A percentile compares a stretch with the other conserved stretches of the same genome.
phyloP scores from a whole-genome alignment of 2,113 vertebrate genomes.

The Butorides virescens region DNA sequence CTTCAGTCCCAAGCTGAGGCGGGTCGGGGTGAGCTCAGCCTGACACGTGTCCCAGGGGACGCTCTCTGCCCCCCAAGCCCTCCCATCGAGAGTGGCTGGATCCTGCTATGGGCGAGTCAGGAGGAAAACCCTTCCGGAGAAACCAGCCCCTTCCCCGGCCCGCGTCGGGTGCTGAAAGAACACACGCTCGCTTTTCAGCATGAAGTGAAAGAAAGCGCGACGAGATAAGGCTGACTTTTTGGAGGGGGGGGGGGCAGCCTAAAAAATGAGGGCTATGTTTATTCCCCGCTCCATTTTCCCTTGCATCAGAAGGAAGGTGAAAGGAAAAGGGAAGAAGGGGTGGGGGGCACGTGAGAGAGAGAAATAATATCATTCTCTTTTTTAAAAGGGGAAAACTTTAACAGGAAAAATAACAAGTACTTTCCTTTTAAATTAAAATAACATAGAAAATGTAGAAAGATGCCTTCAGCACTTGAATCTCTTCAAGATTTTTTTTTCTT shows the following conservation, averaged over 20 bases:
- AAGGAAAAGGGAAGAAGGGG: not conserved
- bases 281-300: not conserved
- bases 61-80: not conserved
- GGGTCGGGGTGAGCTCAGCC: not conserved
- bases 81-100: not conserved
- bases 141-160: not conserved
- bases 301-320: not conserved
- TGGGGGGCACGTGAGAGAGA: not conserved
- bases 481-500: not conserved
- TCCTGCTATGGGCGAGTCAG: accelerated
- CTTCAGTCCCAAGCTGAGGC: not conserved
- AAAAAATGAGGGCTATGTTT: not conserved
- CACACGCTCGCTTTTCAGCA: not conserved
- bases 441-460: not conserved
- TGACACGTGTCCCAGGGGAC: accelerated
- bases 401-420: not conserved
- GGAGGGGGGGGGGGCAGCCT: not conserved
- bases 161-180: not conserved
- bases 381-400: not conserved
- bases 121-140: not conserved
- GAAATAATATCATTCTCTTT: not conserved
- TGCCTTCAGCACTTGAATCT: not conserved
- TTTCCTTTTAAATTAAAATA: not conserved
- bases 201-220: not conserved
- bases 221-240: not conserved